Conservation (phyloP, 2,797 vertebrate species). For the Bucorvus abyssinicus region DNA sequence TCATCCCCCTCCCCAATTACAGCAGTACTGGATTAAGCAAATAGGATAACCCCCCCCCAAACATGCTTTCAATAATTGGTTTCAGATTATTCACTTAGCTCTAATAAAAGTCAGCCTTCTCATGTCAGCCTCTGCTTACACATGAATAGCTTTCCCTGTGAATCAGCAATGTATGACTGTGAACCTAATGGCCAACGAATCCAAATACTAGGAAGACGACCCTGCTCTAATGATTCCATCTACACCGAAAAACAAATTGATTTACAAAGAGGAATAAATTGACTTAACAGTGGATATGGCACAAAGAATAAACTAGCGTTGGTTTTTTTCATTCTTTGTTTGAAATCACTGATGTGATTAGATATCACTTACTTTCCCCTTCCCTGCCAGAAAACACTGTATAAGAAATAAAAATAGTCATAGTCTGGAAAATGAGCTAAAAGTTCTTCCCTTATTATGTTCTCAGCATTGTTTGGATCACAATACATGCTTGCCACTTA, state of each 20-base stretch:
- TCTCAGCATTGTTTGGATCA: constrained; percentile 1
- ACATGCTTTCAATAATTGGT: neutral
- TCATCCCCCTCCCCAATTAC: rapidly evolving
- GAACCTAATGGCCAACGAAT: neutral
- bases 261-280: constrained; percentile 18
- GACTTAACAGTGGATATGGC: neutral
- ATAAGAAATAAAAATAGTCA: neutral
- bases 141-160: neutral
- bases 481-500: neutral
- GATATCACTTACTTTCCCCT: neutral
- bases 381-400: neutral
- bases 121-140: neutral
- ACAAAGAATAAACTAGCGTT: rapidly evolving
- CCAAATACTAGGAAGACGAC: neutral
- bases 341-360: constrained; percentile 22
- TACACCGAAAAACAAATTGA: neutral
- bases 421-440: neutral
- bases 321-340: neutral
- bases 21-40: neutral
- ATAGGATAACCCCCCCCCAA: neutral
- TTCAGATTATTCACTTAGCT: neutral
- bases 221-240: neutral
- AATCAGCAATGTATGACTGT: neutral
- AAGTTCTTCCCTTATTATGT: neutral
- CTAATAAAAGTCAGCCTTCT: neutral